Evolutionary conservation across 2,888 invertebrate species (phyloP).

Genomic region (Melanotus villosus): DNA sequence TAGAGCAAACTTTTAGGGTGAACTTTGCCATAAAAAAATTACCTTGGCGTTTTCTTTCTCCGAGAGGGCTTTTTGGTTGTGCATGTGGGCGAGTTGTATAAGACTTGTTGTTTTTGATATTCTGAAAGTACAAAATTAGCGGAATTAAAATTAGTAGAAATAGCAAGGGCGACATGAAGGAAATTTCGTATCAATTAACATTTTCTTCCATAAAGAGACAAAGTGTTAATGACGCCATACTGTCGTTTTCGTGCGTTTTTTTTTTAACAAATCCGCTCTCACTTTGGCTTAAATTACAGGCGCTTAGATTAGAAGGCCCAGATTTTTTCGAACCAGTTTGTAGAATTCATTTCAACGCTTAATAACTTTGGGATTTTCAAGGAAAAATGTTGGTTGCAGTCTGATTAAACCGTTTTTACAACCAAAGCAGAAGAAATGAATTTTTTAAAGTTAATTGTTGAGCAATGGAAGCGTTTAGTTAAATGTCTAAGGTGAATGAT

Average conservation of each 20-base stretch:
- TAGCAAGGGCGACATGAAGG: not conserved
- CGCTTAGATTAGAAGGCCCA: not conserved
- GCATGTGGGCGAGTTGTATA: slow-evolving; percentile 66
- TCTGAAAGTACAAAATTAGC: slow-evolving; percentile 52
- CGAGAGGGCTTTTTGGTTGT: slow-evolving; percentile 64
- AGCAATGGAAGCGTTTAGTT: no score
- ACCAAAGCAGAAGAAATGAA: no score
- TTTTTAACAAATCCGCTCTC: slow-evolving; percentile 4
- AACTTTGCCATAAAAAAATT: slow-evolving; percentile 43
- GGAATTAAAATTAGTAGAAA: slow-evolving; percentile 1
- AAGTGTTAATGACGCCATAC: not conserved
- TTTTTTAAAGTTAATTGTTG: no score
- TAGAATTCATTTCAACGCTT: slow-evolving; percentile 3
- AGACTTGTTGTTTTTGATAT: slow-evolving; percentile 67
- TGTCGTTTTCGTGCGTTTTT: slow-evolving; percentile 14
- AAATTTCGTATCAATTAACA: not conserved
- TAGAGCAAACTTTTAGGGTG: not conserved
- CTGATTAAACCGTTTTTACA: no score
- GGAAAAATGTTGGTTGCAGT: no score
- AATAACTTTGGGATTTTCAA: no score
- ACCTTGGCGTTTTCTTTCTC: slow-evolving; percentile 76
- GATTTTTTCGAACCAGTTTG: slow-evolving; percentile 2
- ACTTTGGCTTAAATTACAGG: not conserved
- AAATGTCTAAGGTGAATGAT: no score
- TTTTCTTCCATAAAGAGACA: slow-evolving; percentile 9